Conservation (phyloP, 2,797 vertebrate genomes). For the Dendrocincla fuliginosa region DNA sequence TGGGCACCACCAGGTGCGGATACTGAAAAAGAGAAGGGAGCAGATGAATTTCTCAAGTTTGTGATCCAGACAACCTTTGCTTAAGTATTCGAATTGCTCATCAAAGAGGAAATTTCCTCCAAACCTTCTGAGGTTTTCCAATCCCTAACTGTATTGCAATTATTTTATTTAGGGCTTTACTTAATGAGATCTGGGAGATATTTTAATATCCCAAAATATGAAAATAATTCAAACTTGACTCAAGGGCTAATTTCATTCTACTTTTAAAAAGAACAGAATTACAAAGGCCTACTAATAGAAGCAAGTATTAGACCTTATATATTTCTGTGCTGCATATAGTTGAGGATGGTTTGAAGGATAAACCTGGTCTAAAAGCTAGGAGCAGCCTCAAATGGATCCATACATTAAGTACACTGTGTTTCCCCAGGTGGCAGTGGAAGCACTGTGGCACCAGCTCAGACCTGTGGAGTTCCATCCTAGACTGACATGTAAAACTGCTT, state of each 20-base stretch:
- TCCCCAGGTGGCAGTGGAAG: accelerated
- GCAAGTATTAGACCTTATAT: not conserved
- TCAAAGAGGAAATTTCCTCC: conserved; percentile 59
- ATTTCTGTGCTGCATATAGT: not conserved
- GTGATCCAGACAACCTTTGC: not conserved
- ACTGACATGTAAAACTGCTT: not conserved
- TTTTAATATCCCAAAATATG: conserved; percentile 74
- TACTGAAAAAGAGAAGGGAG: not conserved
- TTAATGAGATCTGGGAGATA: conserved; percentile 80
- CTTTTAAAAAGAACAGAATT: conserved; percentile 54
- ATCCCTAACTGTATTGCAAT: conserved; percentile 72
- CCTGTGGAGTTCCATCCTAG: not conserved
- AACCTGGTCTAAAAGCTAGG: not conserved
- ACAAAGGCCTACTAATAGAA: not conserved
- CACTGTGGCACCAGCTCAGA: not conserved
- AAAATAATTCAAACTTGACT: conserved; percentile 79
- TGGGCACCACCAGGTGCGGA: not conserved
- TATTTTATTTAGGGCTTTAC: conserved; percentile 76
- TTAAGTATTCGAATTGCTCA: conserved; percentile 11
- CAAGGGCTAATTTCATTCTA: conserved; percentile 79
- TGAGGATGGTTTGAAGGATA: not conserved
- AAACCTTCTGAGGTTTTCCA: conserved; percentile 65
- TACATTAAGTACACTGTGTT: accelerated
- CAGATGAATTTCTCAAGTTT: not conserved
- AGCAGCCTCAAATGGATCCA: not conserved